Percentiles rank a stretch among this genome's conserved stretches.
Conservation (phyloP, 1,140 invertebrate genomes). For the Drepana arcuata region DNA sequence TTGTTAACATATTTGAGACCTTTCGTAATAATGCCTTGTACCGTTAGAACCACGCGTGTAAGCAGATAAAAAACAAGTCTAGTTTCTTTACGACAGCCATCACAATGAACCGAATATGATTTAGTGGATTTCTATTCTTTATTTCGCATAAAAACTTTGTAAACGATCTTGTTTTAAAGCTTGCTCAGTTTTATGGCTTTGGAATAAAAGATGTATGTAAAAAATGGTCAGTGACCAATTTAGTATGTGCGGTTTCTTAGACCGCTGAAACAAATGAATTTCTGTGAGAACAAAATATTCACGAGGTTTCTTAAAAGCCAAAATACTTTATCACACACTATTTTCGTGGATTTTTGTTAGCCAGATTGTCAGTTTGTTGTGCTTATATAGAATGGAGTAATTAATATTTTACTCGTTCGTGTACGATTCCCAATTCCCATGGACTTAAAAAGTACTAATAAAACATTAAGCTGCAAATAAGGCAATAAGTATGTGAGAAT, state of each 20-base stretch:
- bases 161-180: background rate
- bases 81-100: slow-evolving; percentile 29
- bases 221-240: too few relatives aligned
- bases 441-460: slow-evolving; percentile 34
- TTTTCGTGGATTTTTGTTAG: too few relatives aligned
- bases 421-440: slow-evolving; percentile 47
- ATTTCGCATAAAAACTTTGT: background rate
- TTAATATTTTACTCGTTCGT: slow-evolving; percentile 20
- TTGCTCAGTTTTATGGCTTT: too few relatives aligned
- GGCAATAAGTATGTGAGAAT: slow-evolving; percentile 60
- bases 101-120: slow-evolving; percentile 49
- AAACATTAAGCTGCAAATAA: slow-evolving; percentile 60
- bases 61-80: slow-evolving; percentile 34
- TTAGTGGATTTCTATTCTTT: slow-evolving; percentile 32
- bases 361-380: too few relatives aligned
- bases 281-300: too few relatives aligned
- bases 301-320: too few relatives aligned
- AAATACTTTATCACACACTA: too few relatives aligned
- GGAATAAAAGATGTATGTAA: too few relatives aligned
- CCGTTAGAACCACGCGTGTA: slow-evolving; percentile 49
- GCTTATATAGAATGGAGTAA: too few relatives aligned
- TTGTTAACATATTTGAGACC: slow-evolving; percentile 43
- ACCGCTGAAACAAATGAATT: too few relatives aligned
- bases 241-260: too few relatives aligned
- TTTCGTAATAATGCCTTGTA: slow-evolving; percentile 31